Conservation (phyloP, 2,888 invertebrate species). For the Cantharis flavilabris region DNA sequence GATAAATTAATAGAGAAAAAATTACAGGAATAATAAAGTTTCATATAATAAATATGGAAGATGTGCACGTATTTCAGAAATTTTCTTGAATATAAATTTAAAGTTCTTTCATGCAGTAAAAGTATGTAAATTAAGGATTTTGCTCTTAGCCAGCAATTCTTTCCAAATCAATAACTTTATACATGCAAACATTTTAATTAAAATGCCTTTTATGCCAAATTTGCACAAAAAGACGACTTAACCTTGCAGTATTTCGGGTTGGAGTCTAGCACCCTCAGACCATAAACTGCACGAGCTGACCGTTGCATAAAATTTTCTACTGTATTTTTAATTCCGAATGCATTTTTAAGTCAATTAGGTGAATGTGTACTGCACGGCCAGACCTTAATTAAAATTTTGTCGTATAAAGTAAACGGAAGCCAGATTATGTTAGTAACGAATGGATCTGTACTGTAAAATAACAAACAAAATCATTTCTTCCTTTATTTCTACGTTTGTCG, state of each 20-base stretch:
- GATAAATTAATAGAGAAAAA: neutral
- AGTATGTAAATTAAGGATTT: neutral
- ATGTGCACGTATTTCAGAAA: neutral
- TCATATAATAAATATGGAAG: neutral
- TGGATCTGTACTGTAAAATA: neutral
- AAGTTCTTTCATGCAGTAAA: neutral
- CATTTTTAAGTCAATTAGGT: neutral
- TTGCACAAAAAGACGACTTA: neutral
- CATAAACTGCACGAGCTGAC: neutral
- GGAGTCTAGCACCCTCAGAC: neutral
- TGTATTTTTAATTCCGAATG: neutral
- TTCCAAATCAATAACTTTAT: neutral
- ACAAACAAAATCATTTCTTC: neutral
- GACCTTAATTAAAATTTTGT: neutral
- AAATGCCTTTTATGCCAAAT: neutral
- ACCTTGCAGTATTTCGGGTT: neutral
- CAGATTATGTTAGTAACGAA: neutral
- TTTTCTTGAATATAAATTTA: neutral
- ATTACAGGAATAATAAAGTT: neutral
- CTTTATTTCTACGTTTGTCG: neutral
- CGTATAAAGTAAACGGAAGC: neutral
- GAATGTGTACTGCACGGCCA: neutral
- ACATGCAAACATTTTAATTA: neutral
- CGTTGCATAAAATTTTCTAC: neutral
- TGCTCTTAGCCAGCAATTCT: neutral